Evolutionary conservation across 2,888 invertebrate species (phyloP), one percentile per base, ranked within the genome.

Genomic region (Xestobium rufovillosum): DNA sequence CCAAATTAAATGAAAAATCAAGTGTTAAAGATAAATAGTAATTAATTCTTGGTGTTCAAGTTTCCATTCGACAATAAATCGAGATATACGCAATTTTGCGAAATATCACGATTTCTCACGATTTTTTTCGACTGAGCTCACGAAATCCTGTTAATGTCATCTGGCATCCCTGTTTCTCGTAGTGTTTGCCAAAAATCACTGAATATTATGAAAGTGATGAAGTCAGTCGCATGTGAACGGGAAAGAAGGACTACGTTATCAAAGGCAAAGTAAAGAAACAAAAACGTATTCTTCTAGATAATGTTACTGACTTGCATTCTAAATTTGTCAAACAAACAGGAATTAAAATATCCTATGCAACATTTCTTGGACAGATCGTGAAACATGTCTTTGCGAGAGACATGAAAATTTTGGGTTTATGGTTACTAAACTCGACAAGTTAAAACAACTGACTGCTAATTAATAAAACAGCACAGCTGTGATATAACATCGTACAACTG

Each of bases 221-320:
- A 34, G 38, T 48, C 2, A 50, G 47, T 36, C 10, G 50, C 26
- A 50, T 50, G 42, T 43, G 52, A 41, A 46, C 44, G 41, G 34
- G 30, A 4, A 45, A 49, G 15, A 48, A 41, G 30, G 45, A 47
- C 31, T 48, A 25, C 14, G 42, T 52, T 6, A 47, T 39, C 17
- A 31, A 34, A 31, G 38, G 40, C 17, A 41, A 43, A 35, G 19
- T 45, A 14, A 48, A 43, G 19, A 48, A 50, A 40, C 48, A 50
- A 44, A 47, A 34, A 33, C 43, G 46, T 31, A 13, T 34, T 3
- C 34, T 34, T 28, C 26, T 34, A 34, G 25, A 4, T 9, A 34
- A 40, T 43, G 39, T 45, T 14, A 47, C 43, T 43, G 36, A 13
- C 12, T 16, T 47, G 23, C 9, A n/a, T 13, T 11, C 45, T 31